Conservation (phyloP, 2,888 invertebrate genomes). For the Anthrax anthrax region DNA sequence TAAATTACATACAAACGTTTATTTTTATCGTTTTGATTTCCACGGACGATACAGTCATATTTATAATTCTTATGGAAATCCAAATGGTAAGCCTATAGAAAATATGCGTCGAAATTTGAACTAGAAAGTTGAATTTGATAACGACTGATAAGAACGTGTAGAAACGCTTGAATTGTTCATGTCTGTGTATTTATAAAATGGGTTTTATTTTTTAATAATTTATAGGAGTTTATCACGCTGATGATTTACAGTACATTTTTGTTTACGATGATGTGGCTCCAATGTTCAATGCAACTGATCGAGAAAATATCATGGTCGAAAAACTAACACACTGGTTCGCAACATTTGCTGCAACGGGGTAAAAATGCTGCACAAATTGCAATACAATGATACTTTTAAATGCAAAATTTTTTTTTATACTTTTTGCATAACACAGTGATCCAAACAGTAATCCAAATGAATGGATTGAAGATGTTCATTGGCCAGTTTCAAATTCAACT, state of each 20-base stretch:
- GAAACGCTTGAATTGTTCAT: too few relatives aligned
- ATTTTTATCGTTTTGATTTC: conserved; percentile 44
- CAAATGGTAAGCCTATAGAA: conserved; percentile 16
- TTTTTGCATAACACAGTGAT: too few relatives aligned
- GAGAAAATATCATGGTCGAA: conserved; percentile 32
- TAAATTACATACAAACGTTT: conserved; percentile 39
- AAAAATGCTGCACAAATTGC: conserved; percentile 3
- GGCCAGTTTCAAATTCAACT: conserved; percentile 5
- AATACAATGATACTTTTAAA: neutral
- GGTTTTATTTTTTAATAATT: too few relatives aligned
- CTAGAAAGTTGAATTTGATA: too few relatives aligned
- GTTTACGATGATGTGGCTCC: conserved; percentile 19
- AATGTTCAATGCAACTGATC: conserved; percentile 19
- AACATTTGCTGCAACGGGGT: conserved; percentile 28
- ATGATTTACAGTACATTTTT: conserved; percentile 24
- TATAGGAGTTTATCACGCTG: conserved; percentile 20
- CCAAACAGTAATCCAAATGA: conserved; percentile 4
- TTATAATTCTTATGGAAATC: conserved; percentile 32
- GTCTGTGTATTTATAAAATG: too few relatives aligned
- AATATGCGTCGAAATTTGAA: too few relatives aligned
- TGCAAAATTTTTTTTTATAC: neutral
- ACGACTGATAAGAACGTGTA: too few relatives aligned
- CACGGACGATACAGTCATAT: conserved; percentile 41
- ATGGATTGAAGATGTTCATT: neutral
- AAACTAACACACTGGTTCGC: conserved; percentile 30